Base-by-base conservation (phyloP, 2,113 vertebrate species). In the Beaufortia kweichowensis region DNA sequence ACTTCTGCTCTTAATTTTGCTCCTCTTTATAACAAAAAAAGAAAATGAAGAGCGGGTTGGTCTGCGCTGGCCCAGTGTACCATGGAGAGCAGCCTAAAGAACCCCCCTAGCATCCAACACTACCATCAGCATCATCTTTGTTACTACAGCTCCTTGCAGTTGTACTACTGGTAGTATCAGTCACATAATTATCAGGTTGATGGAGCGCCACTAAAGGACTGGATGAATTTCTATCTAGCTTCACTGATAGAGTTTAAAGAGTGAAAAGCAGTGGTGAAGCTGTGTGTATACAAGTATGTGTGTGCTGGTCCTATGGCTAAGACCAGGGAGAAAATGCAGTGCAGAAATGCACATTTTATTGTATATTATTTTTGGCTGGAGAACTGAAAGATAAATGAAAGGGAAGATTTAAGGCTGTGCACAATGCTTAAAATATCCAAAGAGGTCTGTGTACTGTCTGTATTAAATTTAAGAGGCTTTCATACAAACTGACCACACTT, bases 351-450 rank as follows among this genome's bases (percentile, higher is more conserved):
- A 29, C 43, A 70, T 8, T 75, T 71, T 8, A 75, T 70, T 69
- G 28, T 57, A 75, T 85, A 82, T 81, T 57, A 74, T 59, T 75
- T 81, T 75, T 81, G 63, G 60, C 26, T 65, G 86, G 48, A 81
- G 80, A 80, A 83, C 84, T 83, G 66, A 84, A 82, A 87, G 86
- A 84, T 84, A 83, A 39, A 86, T 80, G 71, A 90, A 91, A 91
- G 88, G 91, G 89, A 90, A 91, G 79, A 29, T 76, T 61, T 26
- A 76, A 62, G 65, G 72, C 46, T 76, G 70, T 75, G 76, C 76
- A 69, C 57, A 57, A 78, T 57, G 77, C 81, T 77, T 84, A 77
- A 72, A 75, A 23, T 84, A 76, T 64, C 79, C 73, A 70, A 76
- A 80, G 39, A 72, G 66, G 66, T 31, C 24, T 26, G 17, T 33